Conservation (phyloP, 2,888 invertebrate species). For the Pristionchus entomophagus region DNA sequence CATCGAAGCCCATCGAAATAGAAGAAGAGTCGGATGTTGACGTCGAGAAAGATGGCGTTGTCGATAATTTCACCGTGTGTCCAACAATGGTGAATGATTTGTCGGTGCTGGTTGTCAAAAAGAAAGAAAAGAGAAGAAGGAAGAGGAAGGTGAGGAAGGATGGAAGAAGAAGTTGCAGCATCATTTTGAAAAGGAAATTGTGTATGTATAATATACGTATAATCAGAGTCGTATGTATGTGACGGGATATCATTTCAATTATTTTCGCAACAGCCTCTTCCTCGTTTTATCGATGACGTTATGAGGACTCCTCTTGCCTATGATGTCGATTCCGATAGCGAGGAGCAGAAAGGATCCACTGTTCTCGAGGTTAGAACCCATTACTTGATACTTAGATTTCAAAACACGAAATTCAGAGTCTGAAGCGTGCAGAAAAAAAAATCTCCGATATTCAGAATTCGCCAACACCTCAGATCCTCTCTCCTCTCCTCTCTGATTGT, state of each 20-base stretch:
- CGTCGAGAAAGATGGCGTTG: neutral
- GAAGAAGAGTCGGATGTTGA: neutral
- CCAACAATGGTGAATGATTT: neutral
- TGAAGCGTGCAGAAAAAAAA: no score
- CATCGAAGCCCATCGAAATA: neutral
- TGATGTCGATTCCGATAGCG: neutral
- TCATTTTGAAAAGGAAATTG: no score
- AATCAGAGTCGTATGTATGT: no score
- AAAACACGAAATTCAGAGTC: no score
- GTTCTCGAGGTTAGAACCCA: neutral
- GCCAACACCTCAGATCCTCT: neutral
- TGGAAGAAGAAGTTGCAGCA: neutral
- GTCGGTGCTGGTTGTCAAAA: neutral
- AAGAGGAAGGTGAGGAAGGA: neutral
- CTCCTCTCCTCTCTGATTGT: neutral
- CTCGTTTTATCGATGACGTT: neutral
- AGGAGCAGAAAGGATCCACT: neutral
- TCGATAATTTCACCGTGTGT: neutral
- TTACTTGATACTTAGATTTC: no score
- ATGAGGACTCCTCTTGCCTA: neutral
- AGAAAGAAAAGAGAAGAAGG: neutral
- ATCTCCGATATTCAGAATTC: neutral
- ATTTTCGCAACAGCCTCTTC: neutral
- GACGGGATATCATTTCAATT: no score
- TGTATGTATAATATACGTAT: no score